Evolutionary conservation across 2,888 invertebrate species (phyloP), one percentile per base, ranked within the genome.

Genomic region (Zootermopsis nevadensis): DNA sequence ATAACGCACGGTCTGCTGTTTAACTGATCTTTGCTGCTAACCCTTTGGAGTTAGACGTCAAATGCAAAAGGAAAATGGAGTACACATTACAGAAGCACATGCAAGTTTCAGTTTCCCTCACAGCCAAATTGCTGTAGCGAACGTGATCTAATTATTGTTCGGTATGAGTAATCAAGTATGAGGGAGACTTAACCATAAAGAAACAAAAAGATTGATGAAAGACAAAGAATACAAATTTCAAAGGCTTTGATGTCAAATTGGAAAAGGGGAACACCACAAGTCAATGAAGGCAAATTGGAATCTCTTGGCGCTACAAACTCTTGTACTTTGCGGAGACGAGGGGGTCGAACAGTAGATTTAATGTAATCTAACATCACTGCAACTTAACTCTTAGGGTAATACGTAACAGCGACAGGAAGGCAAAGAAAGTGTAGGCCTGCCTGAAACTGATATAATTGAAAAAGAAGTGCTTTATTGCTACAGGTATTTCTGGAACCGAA

Each of bases 151-250:
- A 33, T 72, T 74, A 74, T 22, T 69, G 69, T n/a, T 74, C 77
- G 24, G 31, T 35, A 53, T 15, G 77, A 30, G 77, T 53, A 77
- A 48, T 66, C 79, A 66, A 33, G 27, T 66, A 66, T 60, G 60
- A 66, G 79, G 53, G 35, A 79, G 66, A 31, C 77, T 53, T 27
- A 77, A 53, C 53, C 31, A 31, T 27, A 53, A 66, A 38, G 79
- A 79, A 66, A 66, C 38, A 55, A 53, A 53, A 66, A 35, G 79
- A 60, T 35, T 60, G 79, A 79, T 79, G 79, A 79, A 35, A 60
- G 60, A 27, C 38, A 66, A 79, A 79, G 79, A 79, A n/a, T n/a
- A 79, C 60, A 79, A 79, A 79, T 77, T 77, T 15, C 27, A 79
- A 79, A 79, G 24, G 66, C 79, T 79, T 79, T 79, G 79, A 79